Conservation (phyloP, 2,797 vertebrate species). For the Sparidentex hasta region DNA sequence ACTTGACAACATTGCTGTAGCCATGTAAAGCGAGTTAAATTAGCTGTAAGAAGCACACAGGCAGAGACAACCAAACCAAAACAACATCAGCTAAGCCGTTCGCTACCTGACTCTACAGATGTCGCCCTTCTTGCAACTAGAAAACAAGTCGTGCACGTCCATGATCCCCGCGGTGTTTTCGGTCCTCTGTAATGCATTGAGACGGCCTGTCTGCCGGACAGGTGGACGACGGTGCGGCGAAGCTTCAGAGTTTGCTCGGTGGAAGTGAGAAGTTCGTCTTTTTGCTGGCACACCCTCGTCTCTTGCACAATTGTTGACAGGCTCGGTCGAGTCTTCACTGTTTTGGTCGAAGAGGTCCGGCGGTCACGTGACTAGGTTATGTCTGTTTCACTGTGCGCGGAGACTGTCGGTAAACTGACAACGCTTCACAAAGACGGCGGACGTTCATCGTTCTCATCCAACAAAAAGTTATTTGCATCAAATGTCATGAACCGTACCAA, state of each 20-base stretch:
- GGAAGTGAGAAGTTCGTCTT: slow-evolving; percentile 1
- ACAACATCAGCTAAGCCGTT: not conserved
- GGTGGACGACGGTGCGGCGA: slow-evolving; percentile 34
- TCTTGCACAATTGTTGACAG: slow-evolving; percentile 62
- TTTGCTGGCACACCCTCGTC: not conserved
- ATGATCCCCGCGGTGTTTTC: slow-evolving; percentile 84
- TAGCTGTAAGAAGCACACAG: not conserved
- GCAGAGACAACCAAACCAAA: not conserved
- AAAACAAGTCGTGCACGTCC: slow-evolving; percentile 95
- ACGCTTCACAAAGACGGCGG: not conserved
- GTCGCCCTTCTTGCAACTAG: slow-evolving; percentile 96
- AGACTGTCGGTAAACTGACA: fast-evolving
- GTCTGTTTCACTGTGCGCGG: not conserved
- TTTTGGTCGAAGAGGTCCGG: slow-evolving; percentile 39
- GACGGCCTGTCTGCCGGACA: slow-evolving; percentile 82
- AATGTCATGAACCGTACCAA: no score
- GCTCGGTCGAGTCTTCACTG: slow-evolving; percentile 14
- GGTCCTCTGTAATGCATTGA: slow-evolving; percentile 86
- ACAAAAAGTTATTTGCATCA: no score
- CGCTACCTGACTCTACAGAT: slow-evolving; percentile 93
- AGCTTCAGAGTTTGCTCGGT: slow-evolving; percentile 15
- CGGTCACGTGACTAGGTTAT: slow-evolving; percentile 62
- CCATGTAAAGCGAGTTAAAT: not conserved
- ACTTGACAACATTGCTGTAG: not conserved
- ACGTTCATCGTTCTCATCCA: fast-evolving